These are phyloP conservation scores for Gibbula magus DNA, from an alignment of 2,888 invertebrate genomes.

Conservation along the genomic window DNA sequence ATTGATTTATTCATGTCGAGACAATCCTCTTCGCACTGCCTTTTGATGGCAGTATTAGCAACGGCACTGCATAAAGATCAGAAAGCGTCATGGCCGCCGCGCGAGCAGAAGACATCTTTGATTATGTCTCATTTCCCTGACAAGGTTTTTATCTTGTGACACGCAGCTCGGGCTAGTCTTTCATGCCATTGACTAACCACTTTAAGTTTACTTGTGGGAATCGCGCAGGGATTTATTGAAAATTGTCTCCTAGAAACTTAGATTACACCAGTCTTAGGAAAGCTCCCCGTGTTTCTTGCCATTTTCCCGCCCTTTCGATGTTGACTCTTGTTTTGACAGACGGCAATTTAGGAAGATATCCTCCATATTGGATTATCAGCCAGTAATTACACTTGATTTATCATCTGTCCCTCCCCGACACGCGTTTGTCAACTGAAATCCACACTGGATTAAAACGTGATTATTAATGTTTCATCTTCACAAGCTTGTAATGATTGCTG, in stretches of 20 bases:
- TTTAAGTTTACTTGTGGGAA: slow-evolving; percentile 16
- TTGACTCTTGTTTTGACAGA: neutral
- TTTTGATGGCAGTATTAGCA: slow-evolving; percentile 28
- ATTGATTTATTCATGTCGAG: slow-evolving; percentile 28
- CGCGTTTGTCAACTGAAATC: neutral
- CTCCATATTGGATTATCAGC: neutral
- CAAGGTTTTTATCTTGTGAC: slow-evolving; percentile 15
- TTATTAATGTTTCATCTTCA: too few relatives aligned
- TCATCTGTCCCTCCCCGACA: neutral
- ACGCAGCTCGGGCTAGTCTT: neutral
- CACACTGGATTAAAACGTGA: neutral
- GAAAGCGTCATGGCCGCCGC: slow-evolving; percentile 12
- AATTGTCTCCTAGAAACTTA: slow-evolving; percentile 25
- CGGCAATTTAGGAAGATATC: neutral
- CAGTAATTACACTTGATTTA: neutral
- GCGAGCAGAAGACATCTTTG: slow-evolving; percentile 1
- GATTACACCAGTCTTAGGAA: slow-evolving; percentile 4
- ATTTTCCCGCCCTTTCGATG: neutral
- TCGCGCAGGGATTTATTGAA: slow-evolving; percentile 21
- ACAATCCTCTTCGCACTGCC: slow-evolving; percentile 19
- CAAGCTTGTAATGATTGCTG: too few relatives aligned
- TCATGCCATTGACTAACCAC: slow-evolving; percentile 19
- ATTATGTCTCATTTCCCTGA: slow-evolving; percentile 16
- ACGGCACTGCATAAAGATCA: slow-evolving; percentile 25
- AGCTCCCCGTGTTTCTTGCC: neutral